Evolutionary conservation across 1,140 invertebrate genomes (phyloP).

Genomic region (Aphelinus certus): DNA sequence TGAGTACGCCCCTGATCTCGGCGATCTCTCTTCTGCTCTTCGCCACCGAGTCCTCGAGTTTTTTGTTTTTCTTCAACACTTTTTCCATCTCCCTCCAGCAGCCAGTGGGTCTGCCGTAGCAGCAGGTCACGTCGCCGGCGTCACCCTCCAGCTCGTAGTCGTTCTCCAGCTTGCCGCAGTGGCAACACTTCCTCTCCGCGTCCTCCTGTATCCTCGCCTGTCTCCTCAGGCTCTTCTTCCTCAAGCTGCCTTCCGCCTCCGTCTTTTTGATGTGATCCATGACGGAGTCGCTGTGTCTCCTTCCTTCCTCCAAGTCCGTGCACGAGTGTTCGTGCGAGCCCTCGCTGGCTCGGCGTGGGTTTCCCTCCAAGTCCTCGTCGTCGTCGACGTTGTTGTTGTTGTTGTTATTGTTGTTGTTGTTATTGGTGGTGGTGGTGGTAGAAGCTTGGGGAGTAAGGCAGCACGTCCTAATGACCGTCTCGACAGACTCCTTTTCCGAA

Average conservation of each 20-base stretch:
- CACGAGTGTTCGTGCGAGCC: slow-evolving; percentile 36
- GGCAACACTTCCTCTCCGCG: neutral
- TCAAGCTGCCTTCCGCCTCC: slow-evolving; percentile 13
- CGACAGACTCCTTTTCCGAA: slow-evolving; percentile 15
- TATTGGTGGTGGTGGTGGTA: neutral
- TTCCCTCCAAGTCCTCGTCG: neutral
- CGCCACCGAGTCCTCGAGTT: slow-evolving; percentile 49
- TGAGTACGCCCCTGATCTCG: slow-evolving; percentile 54
- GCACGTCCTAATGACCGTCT: slow-evolving; percentile 2
- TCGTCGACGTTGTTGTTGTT: neutral
- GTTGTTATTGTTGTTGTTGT: slow-evolving; percentile 4
- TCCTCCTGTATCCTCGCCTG: slow-evolving; percentile 52
- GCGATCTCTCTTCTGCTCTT: slow-evolving; percentile 53
- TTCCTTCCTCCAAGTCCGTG: slow-evolving; percentile 15
- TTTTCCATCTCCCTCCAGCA: slow-evolving; percentile 53
- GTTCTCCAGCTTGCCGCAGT: slow-evolving; percentile 36
- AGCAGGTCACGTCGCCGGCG: slow-evolving; percentile 23
- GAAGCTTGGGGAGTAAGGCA: too few relatives aligned
- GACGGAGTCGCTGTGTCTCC: slow-evolving; percentile 53
- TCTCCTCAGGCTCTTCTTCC: slow-evolving; percentile 50
- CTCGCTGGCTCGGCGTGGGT: slow-evolving; percentile 50
- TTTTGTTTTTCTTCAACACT: slow-evolving; percentile 52
- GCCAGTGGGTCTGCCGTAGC: slow-evolving; percentile 43
- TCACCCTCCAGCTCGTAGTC: slow-evolving; percentile 13
- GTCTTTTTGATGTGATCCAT: slow-evolving; percentile 30